Percentiles rank a stretch among this genome's conserved stretches.
These are phyloP conservation scores for Pelobates cultripes DNA, from an alignment of 2,797 vertebrate species.

Conservation along the genomic window DNA sequence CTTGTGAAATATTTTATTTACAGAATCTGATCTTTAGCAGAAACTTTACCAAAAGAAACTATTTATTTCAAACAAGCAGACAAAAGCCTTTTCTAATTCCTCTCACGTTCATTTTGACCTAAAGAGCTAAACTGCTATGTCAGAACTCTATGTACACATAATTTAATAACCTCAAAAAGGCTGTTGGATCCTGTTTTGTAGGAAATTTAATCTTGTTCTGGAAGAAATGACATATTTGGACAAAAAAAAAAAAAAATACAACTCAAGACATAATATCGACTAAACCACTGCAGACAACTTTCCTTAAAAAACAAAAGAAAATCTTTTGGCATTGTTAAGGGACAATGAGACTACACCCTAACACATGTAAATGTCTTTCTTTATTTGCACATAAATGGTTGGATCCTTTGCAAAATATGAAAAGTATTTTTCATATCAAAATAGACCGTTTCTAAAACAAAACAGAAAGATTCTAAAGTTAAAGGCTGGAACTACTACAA, in stretches of 20 bases:
- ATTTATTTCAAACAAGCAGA: background rate
- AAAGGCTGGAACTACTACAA: too few relatives aligned
- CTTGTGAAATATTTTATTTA: too few relatives aligned
- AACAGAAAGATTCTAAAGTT: background rate
- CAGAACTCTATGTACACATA: constrained; percentile 49
- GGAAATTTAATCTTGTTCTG: constrained; percentile 45
- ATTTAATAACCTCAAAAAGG: constrained; percentile 50
- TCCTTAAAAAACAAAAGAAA: background rate
- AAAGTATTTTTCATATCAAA: background rate
- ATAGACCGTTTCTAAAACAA: background rate
- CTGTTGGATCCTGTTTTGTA: constrained; percentile 42
- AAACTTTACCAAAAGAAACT: constrained; percentile 13
- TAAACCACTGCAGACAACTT: constrained; percentile 1
- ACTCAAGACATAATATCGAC: constrained; percentile 21
- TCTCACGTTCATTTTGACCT: constrained; percentile 41
- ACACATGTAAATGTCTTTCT: background rate
- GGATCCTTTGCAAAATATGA: background rate
- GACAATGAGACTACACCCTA: background rate
- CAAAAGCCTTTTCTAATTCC: constrained; percentile 13
- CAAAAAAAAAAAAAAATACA: constrained; percentile 17
- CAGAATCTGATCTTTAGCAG: background rate
- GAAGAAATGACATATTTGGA: constrained; percentile 44
- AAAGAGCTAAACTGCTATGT: constrained; percentile 44
- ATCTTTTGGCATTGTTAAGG: background rate
- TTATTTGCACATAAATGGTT: background rate